Evolutionary conservation across 1,140 invertebrate genomes (phyloP).

Genomic region (Drosophila pruinosa): DNA sequence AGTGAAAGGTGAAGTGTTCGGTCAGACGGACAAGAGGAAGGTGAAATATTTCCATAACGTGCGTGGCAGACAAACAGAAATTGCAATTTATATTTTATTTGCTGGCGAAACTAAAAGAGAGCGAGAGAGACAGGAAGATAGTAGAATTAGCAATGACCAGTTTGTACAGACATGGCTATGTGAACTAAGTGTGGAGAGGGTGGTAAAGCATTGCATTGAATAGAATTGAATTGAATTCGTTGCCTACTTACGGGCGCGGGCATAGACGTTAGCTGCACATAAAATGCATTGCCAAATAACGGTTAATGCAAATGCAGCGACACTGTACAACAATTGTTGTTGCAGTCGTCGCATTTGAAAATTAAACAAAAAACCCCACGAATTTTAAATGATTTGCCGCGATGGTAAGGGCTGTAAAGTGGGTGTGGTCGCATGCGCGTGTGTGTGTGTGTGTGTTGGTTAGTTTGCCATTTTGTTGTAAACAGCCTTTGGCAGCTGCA

Average conservation of each 20-base stretch:
- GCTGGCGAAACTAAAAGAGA: conserved; percentile 3
- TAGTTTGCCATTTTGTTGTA: conserved; percentile 71
- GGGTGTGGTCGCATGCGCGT: neutral
- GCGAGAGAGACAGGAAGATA: neutral
- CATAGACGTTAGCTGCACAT: conserved; percentile 18
- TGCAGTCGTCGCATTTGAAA: conserved; percentile 49
- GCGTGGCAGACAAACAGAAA: conserved; percentile 49
- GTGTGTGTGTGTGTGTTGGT: neutral
- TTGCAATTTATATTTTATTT: conserved; percentile 76
- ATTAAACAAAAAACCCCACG: conserved; percentile 51
- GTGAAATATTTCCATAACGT: conserved; percentile 48
- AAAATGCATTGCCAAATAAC: conserved; percentile 64
- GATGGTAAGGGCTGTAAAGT: neutral
- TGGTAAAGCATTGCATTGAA: conserved; percentile 15
- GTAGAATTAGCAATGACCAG: neutral
- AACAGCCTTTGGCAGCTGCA: conserved; percentile 45
- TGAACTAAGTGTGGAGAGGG: neutral
- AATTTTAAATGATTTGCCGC: conserved; percentile 64
- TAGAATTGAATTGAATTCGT: conserved; percentile 48
- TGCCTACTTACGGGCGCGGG: conserved; percentile 48
- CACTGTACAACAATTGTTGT: conserved; percentile 6
- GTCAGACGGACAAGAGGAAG: too few species aligned
- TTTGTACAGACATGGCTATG: neutral
- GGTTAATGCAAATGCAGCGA: conserved; percentile 59
- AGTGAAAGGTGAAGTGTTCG: neutral